These are phyloP conservation scores for Limnothrissa miodon DNA, from an alignment of 2,113 vertebrate genomes.

Conservation along the genomic window DNA sequence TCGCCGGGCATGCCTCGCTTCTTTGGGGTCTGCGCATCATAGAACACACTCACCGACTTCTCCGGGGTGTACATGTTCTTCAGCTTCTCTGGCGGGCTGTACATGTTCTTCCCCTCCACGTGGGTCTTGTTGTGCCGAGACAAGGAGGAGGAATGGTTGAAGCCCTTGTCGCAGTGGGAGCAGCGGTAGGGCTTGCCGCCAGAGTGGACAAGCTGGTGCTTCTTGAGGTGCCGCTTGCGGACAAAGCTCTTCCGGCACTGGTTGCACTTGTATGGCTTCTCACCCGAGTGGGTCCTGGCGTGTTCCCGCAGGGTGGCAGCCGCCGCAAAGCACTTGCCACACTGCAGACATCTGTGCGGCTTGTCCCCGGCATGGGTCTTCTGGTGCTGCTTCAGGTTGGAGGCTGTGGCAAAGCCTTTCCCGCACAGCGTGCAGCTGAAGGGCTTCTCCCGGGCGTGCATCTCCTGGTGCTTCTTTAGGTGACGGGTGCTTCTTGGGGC, in stretches of 20 bases:
- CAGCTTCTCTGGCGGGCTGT: slow-evolving; percentile 66
- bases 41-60: slow-evolving; percentile 62
- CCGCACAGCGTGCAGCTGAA: slow-evolving; percentile 76
- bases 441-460: slow-evolving; percentile 84
- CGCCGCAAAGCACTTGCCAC: slow-evolving; percentile 73
- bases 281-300: slow-evolving; percentile 74
- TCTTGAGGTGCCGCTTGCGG: slow-evolving; percentile 84
- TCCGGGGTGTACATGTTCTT: slow-evolving; percentile 65
- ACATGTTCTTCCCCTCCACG: slow-evolving; percentile 67
- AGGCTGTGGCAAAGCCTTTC: slow-evolving; percentile 75
- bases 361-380: slow-evolving; percentile 72
- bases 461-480: slow-evolving; percentile 83
- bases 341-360: slow-evolving; percentile 71
- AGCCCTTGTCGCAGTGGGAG: slow-evolving; percentile 79
- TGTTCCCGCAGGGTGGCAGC: slow-evolving; percentile 73
- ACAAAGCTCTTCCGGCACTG: slow-evolving; percentile 83
- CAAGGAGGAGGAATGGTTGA: slow-evolving; percentile 77
- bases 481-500: no score
- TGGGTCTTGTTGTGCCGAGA: slow-evolving; percentile 78
- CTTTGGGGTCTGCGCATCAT: slow-evolving; percentile 49
- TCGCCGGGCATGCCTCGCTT: slow-evolving; percentile 75
- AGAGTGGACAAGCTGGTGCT: slow-evolving; percentile 88
- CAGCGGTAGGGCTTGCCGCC: slow-evolving; percentile 80
- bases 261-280: slow-evolving; percentile 79
- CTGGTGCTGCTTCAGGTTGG: slow-evolving; percentile 77